These are phyloP conservation scores for Agrilus mali DNA, from an alignment of 2,888 invertebrate genomes.

Conservation along the genomic window DNA sequence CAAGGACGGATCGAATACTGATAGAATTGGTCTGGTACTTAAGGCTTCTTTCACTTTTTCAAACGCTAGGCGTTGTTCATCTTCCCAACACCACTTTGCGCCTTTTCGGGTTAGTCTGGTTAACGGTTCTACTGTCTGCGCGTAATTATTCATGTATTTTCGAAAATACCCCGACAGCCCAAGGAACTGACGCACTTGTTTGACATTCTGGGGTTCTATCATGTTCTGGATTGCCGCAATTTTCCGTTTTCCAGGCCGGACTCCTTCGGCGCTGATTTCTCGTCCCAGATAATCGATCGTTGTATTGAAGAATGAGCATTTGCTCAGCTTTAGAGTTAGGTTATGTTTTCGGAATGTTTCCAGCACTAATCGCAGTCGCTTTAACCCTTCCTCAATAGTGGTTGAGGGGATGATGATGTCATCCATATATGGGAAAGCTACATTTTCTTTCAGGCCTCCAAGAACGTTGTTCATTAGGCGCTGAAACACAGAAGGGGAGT, in stretches of 20 bases:
- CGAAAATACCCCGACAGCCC: conserved; percentile 19
- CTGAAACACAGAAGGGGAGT: no score
- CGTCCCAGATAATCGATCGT: conserved; percentile 20
- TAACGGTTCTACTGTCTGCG: conserved; percentile 11
- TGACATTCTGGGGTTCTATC: no score
- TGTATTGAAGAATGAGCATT: conserved; percentile 18
- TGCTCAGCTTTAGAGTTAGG: conserved; percentile 21
- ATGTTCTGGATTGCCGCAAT: no score
- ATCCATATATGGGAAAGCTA: background rate
- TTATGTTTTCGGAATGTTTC: conserved; percentile 14
- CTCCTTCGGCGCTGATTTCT: conserved; percentile 15
- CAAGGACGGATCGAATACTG: conserved; percentile 8
- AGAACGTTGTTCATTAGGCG: no score
- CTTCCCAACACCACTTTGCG: conserved; percentile 5
- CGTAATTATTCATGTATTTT: conserved; percentile 16
- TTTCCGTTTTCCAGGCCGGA: no score
- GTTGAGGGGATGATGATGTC: background rate
- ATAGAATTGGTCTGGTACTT: conserved; percentile 8
- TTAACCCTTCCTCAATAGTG: background rate
- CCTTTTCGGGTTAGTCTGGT: conserved; percentile 8
- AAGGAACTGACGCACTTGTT: conserved; percentile 20
- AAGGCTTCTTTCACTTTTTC: conserved; percentile 5
- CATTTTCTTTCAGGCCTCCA: no score
- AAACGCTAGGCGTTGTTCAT: no score
- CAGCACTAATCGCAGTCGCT: background rate